A percentile compares a stretch with the other conserved stretches of the same genome.
phyloP scores from a whole-genome alignment of 1,140 invertebrate species.

The Drosophila sucinea region DNA sequence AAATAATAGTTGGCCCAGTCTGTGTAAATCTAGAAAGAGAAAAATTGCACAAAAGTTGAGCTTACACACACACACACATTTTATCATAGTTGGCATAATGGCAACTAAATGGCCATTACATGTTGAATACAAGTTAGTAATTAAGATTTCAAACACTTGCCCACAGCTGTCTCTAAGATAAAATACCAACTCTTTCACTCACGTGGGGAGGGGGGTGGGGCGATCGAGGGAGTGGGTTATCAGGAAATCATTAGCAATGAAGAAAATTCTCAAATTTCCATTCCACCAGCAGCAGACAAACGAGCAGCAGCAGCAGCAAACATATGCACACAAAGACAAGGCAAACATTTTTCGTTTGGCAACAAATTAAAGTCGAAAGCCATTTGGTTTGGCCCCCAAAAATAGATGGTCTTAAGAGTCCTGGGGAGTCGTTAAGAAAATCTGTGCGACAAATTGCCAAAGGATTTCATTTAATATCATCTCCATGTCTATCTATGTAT shows the following conservation, averaged over 20 bases:
- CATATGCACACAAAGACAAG: slow-evolving; percentile 62
- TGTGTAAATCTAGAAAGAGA: slow-evolving; percentile 93
- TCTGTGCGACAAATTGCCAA: slow-evolving; percentile 63
- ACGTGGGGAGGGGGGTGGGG: too few relatives aligned
- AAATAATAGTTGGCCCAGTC: slow-evolving; percentile 99
- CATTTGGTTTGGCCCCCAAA: slow-evolving; percentile 32
- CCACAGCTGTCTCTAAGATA: slow-evolving; percentile 43
- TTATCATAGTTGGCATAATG: slow-evolving; percentile 26
- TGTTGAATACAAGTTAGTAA: slow-evolving; percentile 45
- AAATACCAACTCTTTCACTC: slow-evolving; percentile 42
- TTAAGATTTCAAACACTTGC: slow-evolving; percentile 49
- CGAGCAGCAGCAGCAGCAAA: slow-evolving; percentile 23
- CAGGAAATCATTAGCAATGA: slow-evolving; percentile 76
- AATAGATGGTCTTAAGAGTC: slow-evolving; percentile 27
- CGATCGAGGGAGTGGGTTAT: slow-evolving; percentile 31
- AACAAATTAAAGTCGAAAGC: slow-evolving; percentile 72
- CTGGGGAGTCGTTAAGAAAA: slow-evolving; percentile 73
- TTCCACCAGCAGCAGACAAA: background rate
- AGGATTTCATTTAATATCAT: slow-evolving; percentile 48
- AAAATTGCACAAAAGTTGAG: slow-evolving; percentile 4
- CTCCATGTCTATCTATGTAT: slow-evolving; percentile 10
- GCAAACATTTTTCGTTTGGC: slow-evolving; percentile 30
- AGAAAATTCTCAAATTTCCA: slow-evolving; percentile 22
- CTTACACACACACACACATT: slow-evolving; percentile 29
- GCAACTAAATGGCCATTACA: slow-evolving; percentile 50